phyloP scores from a whole-genome alignment of 2,797 vertebrate species.

The Brachyalestes nurse region DNA sequence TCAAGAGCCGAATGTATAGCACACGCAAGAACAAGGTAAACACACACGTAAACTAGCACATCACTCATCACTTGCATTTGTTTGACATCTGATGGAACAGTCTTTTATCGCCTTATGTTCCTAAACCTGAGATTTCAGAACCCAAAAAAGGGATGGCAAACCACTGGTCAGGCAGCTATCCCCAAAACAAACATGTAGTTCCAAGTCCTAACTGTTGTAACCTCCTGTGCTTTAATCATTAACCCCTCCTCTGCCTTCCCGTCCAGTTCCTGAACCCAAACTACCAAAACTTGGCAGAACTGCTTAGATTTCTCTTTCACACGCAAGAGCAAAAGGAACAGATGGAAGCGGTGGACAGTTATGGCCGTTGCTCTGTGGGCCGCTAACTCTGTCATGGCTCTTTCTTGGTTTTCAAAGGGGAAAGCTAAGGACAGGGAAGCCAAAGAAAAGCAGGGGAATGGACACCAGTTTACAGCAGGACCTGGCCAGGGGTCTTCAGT shows the following conservation, averaged over 20 bases:
- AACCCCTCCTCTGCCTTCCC: conserved; percentile 27
- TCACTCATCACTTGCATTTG: background rate
- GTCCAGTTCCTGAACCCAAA: conserved; percentile 10
- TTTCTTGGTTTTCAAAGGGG: conserved; percentile 72
- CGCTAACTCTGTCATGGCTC: conserved; percentile 54
- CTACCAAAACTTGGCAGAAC: background rate
- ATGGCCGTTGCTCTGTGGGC: background rate
- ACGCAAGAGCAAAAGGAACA: background rate
- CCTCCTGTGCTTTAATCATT: conserved; percentile 51
- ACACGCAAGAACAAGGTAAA: conserved; percentile 87
- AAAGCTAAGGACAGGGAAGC: conserved; percentile 87
- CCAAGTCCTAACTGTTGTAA: conserved; percentile 35
- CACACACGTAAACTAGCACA: background rate
- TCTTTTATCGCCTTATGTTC: background rate
- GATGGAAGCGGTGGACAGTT: background rate
- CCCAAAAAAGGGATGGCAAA: background rate
- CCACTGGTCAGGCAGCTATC: background rate
- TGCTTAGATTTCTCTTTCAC: background rate
- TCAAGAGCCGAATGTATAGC: conserved; percentile 93
- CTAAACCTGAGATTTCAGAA: background rate
- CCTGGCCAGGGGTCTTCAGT: conserved; percentile 81
- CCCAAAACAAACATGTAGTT: conserved; percentile 20
- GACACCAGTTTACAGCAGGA: conserved; percentile 87
- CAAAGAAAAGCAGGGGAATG: conserved; percentile 84
- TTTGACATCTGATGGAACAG: background rate